Evolutionary conservation across 2,797 vertebrate genomes (phyloP).

Genomic region (Nyctibius grandis): DNA sequence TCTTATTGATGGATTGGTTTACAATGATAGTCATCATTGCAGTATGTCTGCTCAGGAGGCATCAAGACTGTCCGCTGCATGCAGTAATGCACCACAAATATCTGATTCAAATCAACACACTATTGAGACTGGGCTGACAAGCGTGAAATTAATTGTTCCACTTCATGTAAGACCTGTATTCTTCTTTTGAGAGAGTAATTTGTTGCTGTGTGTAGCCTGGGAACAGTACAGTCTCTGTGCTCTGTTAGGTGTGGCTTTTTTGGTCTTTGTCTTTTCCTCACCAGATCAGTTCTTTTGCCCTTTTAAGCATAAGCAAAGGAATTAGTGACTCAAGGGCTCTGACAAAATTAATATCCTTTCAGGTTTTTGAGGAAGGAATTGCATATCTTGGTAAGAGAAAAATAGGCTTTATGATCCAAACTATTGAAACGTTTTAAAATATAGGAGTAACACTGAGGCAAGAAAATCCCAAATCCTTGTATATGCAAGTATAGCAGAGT

Average conservation of each 20-base stretch:
- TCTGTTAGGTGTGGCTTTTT: slow-evolving; percentile 35
- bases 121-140: slow-evolving; percentile 90
- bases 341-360: background rate
- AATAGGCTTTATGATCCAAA: background rate
- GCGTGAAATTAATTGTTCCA: slow-evolving; percentile 99
- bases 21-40: slow-evolving; percentile 76
- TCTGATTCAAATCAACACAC: slow-evolving; percentile 88
- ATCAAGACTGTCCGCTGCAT: slow-evolving; percentile 67
- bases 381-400: background rate
- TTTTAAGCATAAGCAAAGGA: slow-evolving; percentile 9
- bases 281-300: slow-evolving; percentile 26
- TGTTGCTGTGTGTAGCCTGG: slow-evolving; percentile 75
- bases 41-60: slow-evolving; percentile 68
- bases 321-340: background rate
- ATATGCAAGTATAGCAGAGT: background rate
- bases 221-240: slow-evolving; percentile 49
- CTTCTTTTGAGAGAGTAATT: slow-evolving; percentile 90
- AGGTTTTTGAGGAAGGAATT: background rate
- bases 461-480: background rate
- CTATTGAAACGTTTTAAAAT: background rate
- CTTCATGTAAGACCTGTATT: slow-evolving; percentile 87
- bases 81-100: slow-evolving; percentile 80
- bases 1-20: slow-evolving; percentile 85
- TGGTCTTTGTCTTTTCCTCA: slow-evolving; percentile 71
- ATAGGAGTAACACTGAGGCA: background rate